Base-by-base conservation (phyloP, 2,113 vertebrate species). In the Anthoscopus minutus region DNA sequence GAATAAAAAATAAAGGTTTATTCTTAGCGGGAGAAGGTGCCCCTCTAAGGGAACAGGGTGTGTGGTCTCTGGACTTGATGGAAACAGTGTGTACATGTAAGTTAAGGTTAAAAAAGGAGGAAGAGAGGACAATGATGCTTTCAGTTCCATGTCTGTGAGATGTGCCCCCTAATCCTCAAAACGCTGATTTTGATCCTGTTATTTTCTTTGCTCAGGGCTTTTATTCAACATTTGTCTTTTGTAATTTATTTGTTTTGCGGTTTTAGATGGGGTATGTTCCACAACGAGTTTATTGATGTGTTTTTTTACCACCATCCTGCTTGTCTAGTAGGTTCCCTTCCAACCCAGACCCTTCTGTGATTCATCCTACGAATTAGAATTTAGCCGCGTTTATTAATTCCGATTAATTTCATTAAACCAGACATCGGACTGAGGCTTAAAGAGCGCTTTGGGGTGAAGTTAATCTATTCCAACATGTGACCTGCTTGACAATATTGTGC, bases 1-100 rank as follows among this genome's bases (percentile, higher is more conserved):
- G 16, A 9, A 1, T 16, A 44, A 31, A 15, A 9, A 21, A 47
- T 69, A 50, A 80, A 60, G 51, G 30, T 61, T 42, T 48, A 16
- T 56, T 92, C 5, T 48, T n/a, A 15, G 30, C 28, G 30, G 27
- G 42, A 76, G 44, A 79, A 71, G 10, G 11, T 56, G 70, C 5
- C 10, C 6, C 42, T 38, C 1, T 18, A 33, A 25, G 35, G 20
- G 50, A 65, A 12, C 31, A 69, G 25, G 60, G 4, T 13, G 22
- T 40, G 20, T 15, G 28, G 12, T 30, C 28, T 71, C 44, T 42
- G 25, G 79, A 7, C 8, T 31, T 40, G 51, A 33, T 62, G 51
- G 70, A 48, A 51, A 14, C 17, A 6, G 19, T 4, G 7, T 10
- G 3, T 8, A 1, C 2, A 0, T 35, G 4, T 2, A 37, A 44